A percentile compares a stretch with the other conserved stretches of the same genome.
These are phyloP conservation scores for Pyrrhopygopsis socrates DNA, from an alignment of 2,888 invertebrate species.

Conservation along the genomic window DNA sequence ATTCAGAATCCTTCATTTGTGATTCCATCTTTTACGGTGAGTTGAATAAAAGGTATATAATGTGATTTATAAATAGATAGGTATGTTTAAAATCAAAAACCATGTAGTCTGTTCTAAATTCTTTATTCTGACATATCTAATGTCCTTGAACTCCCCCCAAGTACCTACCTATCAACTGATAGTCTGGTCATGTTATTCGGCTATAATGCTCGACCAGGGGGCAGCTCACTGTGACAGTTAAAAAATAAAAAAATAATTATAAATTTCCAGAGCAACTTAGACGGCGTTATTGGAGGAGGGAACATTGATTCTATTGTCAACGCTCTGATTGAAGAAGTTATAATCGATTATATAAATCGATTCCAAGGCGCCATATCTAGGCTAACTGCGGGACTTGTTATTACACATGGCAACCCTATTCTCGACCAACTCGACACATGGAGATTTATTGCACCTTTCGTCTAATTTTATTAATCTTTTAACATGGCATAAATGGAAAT, in stretches of 20 bases:
- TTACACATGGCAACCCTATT: conserved; percentile 88
- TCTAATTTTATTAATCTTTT: background rate
- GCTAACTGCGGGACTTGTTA: conserved; percentile 60
- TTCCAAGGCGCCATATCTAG: conserved; percentile 90
- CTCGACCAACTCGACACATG: conserved; percentile 91
- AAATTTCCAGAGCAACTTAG: conserved; percentile 89
- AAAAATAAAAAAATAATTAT: too few relatives aligned
- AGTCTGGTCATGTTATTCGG: too few relatives aligned
- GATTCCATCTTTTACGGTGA: conserved; percentile 90
- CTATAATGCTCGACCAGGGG: too few relatives aligned
- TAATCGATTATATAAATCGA: conserved; percentile 91
- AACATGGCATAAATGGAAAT: too few relatives aligned
- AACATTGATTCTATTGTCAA: conserved; percentile 92
- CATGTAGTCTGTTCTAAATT: too few relatives aligned
- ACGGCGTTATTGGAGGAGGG: conserved; percentile 93
- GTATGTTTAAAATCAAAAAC: too few relatives aligned
- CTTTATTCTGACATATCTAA: too few relatives aligned
- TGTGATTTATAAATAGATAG: too few relatives aligned
- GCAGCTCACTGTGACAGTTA: too few relatives aligned
- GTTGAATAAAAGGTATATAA: too few relatives aligned
- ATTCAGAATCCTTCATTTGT: conserved; percentile 89
- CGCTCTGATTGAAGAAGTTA: conserved; percentile 91
- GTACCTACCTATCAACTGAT: too few relatives aligned
- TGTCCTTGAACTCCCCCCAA: too few relatives aligned
- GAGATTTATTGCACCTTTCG: conserved; percentile 88